Evolutionary conservation across 2,113 vertebrate species (phyloP).

Genomic region (Cyanocitta stelleri): DNA sequence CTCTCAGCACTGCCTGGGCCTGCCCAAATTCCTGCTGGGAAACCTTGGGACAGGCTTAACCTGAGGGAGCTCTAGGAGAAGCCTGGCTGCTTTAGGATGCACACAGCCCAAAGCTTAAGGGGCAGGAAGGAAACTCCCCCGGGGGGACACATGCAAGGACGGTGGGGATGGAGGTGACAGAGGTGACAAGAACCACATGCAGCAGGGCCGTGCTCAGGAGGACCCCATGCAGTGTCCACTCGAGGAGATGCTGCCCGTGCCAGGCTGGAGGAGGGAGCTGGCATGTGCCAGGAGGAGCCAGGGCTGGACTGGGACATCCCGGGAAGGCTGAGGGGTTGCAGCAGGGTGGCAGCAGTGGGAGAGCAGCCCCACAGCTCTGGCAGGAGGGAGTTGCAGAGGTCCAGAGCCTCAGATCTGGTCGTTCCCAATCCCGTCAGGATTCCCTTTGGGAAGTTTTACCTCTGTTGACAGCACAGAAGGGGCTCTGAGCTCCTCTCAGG

Average conservation of each 20-base stretch:
- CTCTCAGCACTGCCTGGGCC: not conserved
- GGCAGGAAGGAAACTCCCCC: not conserved
- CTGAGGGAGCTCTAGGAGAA: not conserved
- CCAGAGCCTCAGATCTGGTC: not conserved
- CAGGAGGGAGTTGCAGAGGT: not conserved
- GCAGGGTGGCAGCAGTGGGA: not conserved
- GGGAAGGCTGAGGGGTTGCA: not conserved
- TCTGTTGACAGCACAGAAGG: not conserved
- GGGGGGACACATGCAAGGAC: not conserved
- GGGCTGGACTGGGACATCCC: not conserved
- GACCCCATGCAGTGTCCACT: constrained; percentile 35
- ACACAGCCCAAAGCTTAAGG: not conserved
- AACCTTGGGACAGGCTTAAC: not conserved
- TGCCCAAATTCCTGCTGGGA: not conserved
- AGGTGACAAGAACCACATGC: not conserved
- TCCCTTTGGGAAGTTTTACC: not conserved
- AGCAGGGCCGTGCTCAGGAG: not conserved
- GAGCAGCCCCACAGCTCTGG: not conserved
- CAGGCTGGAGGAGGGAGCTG: not conserved
- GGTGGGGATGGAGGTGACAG: not conserved
- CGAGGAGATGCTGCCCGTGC: constrained; percentile 56
- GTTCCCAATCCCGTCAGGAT: not conserved
- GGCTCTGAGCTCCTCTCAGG: not conserved
- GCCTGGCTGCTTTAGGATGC: not conserved
- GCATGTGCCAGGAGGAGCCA: not conserved